Percentiles rank a stretch among this genome's conserved stretches.
phyloP scores from a whole-genome alignment of 2,888 invertebrate species.

The Melipona bicolor region DNA sequence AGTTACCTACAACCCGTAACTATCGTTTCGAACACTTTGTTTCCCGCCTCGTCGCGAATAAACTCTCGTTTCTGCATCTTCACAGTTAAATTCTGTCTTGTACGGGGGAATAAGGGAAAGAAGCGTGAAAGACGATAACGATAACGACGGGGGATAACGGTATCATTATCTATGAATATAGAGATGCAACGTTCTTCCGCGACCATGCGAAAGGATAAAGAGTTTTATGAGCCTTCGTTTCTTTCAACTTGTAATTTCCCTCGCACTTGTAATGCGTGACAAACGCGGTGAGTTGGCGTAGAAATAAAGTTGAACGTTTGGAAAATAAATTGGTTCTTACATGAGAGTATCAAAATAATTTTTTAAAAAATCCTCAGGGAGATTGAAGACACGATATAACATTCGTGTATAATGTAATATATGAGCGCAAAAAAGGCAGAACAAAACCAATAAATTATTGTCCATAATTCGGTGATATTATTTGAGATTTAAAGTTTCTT shows the following conservation, averaged over 20 bases:
- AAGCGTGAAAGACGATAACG: conserved; percentile 28
- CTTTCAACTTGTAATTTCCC: neutral
- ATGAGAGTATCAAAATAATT: neutral
- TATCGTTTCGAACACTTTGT: conserved; percentile 5
- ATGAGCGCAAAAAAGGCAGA: no score
- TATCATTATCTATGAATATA: conserved; percentile 50
- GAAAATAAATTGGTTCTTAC: neutral
- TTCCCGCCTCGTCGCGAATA: conserved; percentile 8
- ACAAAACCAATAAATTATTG: no score
- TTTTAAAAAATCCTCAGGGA: neutral
- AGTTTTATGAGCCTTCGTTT: conserved; percentile 32
- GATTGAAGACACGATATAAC: neutral
- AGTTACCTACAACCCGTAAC: conserved; percentile 12
- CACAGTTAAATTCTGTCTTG: conserved; percentile 34
- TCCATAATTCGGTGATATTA: no score
- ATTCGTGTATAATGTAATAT: no score
- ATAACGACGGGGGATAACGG: conserved; percentile 37
- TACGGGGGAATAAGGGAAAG: neutral
- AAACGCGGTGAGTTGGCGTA: neutral
- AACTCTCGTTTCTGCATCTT: conserved; percentile 45
- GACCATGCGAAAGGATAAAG: conserved; percentile 29
- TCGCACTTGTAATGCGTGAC: neutral
- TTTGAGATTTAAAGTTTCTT: no score
- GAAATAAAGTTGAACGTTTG: neutral
- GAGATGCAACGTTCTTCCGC: conserved; percentile 30